Conservation (phyloP, 2,797 vertebrate genomes). For the Paguma larvata region DNA sequence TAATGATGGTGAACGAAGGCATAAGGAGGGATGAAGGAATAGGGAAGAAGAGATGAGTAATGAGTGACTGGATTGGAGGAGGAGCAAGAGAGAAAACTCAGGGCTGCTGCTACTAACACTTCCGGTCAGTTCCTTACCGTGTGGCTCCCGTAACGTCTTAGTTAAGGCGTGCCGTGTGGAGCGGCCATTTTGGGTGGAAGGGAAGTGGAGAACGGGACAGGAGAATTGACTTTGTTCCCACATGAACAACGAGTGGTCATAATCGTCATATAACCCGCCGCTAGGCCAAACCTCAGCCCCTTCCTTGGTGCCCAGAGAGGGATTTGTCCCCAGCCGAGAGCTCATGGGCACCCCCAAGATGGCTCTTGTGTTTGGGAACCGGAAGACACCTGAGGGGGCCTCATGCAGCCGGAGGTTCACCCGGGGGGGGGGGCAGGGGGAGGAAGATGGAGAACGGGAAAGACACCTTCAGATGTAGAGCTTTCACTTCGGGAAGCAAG, state of each 20-base stretch:
- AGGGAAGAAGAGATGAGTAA: not conserved
- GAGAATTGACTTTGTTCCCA: not conserved
- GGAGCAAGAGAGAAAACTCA: not conserved
- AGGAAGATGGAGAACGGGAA: fast-evolving
- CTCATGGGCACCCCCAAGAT: no score
- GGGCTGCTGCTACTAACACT: not conserved
- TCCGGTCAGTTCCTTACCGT: not conserved
- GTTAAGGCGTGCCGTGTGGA: no score
- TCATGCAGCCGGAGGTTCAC: not conserved
- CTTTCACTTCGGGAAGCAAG: slow-evolving; percentile 8
- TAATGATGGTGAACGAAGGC: not conserved
- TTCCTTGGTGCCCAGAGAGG: not conserved
- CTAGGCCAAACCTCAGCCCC: not conserved
- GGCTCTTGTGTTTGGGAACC: not conserved
- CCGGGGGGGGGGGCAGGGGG: fast-evolving
- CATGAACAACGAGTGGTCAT: not conserved
- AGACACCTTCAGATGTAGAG: not conserved
- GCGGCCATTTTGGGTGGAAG: not conserved
- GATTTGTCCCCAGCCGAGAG: not conserved
- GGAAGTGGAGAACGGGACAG: not conserved
- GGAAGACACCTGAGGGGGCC: not conserved
- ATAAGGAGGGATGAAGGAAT: not conserved
- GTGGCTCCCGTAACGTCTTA: not conserved
- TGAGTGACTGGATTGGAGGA: not conserved
- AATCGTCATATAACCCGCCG: not conserved